phyloP scores from a whole-genome alignment of 2,888 invertebrate species.

The Deroplatys truncata region DNA sequence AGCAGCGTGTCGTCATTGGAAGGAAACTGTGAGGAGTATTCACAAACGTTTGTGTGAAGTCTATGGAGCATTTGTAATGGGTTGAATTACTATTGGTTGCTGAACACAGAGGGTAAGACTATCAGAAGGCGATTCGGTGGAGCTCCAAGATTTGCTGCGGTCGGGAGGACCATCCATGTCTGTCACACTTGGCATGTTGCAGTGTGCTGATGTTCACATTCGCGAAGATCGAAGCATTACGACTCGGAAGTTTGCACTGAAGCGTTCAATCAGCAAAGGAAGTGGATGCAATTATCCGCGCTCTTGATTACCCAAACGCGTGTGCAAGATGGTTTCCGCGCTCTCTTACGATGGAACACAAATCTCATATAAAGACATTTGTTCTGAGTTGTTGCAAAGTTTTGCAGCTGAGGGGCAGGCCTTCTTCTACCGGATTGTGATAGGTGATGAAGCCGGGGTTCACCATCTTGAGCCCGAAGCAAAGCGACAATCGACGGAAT shows the following conservation, averaged over 20 bases:
- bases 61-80: constrained; percentile 2
- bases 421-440: too few species aligned
- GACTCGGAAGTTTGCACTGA: not conserved
- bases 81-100: not conserved
- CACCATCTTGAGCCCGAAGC: too few species aligned
- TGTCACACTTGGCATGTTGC: not conserved
- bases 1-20: not conserved
- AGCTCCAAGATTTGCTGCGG: not conserved
- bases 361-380: too few species aligned
- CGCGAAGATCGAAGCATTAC: not conserved
- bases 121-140: not conserved
- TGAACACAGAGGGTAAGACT: not conserved
- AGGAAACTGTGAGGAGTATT: constrained; percentile 5
- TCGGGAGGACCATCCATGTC: not conserved
- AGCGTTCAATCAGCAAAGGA: not conserved
- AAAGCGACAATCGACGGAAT: too few species aligned
- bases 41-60: constrained; percentile 8
- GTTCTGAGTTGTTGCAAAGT: too few species aligned
- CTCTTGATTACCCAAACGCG: not conserved
- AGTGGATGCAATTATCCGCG: not conserved
- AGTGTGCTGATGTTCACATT: not conserved
- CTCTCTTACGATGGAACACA: too few species aligned
- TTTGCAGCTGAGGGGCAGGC: too few species aligned
- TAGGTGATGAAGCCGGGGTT: too few species aligned
- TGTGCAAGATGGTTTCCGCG: too few species aligned